Evolutionary conservation across 2,113 vertebrate species (phyloP), one percentile per base, ranked within the genome.

Genomic region (Phasianus colchicus): DNA sequence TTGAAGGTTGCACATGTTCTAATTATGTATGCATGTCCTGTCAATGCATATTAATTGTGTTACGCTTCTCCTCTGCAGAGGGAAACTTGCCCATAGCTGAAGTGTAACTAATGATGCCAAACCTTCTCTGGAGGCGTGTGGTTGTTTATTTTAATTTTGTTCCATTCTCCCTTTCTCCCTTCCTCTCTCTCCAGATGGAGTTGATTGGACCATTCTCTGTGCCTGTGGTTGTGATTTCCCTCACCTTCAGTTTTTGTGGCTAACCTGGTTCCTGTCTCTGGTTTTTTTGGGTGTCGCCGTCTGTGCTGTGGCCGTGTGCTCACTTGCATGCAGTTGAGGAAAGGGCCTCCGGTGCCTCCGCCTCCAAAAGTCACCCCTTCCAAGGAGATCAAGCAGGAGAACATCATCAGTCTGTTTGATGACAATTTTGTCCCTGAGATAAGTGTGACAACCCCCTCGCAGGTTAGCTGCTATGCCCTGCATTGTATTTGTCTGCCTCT

Each of bases 391-490:
- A 99, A 99, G 98, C 98, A 98, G 94, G 99, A 99, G 93, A 99
- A 99, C 98, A 99, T 99, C 97, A 98, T 99, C 97, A 98, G 98
- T 97, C 98, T 99, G 95, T 99, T 99, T 98, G 99, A 99, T 94
- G 98, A 99, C 97, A 98, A 98, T 92, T 98, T 98, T 95, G 97
- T 99, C 94, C 99, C 99, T 2, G 98, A 99, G 95, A 99, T 99
- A 98, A 99, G 98, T 96, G 98, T 99, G 98, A 99, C 99, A 86
- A 99, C 99, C 93, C 99, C 99, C 34, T 99, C 98, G 97, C 99
- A 99, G 99, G 99, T 99, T 88, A 98, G 99, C 98, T 86, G 97
- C 96, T 93, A 83, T 88, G 91, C 88, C 89, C 83, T 81, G 92
- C 88, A 55, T 95, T 78, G 20, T 92, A 92, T 66, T 88, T 91